These are phyloP conservation scores for Saccostrea echinata DNA, from an alignment of 1,140 invertebrate species.

Conservation along the genomic window DNA sequence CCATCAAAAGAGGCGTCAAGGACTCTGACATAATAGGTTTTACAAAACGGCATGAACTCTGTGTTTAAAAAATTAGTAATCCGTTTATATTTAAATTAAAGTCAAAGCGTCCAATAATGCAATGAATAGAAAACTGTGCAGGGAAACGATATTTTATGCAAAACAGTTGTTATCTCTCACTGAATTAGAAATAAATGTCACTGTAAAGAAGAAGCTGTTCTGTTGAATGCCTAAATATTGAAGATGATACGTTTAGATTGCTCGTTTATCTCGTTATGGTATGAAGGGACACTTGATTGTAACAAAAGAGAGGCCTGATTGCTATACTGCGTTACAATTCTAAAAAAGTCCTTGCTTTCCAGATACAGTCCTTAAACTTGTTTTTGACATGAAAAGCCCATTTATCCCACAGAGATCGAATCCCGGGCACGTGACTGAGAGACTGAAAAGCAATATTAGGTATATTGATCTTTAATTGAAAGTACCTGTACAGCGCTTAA, in stretches of 20 bases:
- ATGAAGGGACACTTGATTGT: constrained; percentile 9
- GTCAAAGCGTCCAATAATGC: not conserved
- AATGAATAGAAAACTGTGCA: constrained; percentile 15
- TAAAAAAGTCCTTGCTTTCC: constrained; percentile 28
- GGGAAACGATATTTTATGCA: constrained; percentile 14
- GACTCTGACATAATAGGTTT: not conserved
- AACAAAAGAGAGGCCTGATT: not conserved
- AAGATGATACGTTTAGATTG: constrained; percentile 26
- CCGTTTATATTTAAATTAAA: constrained; percentile 5
- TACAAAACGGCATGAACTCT: not conserved
- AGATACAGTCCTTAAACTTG: constrained; percentile 13
- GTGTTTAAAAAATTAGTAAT: constrained; percentile 26
- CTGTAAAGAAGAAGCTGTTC: constrained; percentile 4
- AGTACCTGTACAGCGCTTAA: constrained; percentile 31
- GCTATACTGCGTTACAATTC: constrained; percentile 8
- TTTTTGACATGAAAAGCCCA: constrained; percentile 38
- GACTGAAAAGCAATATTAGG: constrained; percentile 32
- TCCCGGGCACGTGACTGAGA: not conserved
- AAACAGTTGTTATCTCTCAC: constrained; percentile 12
- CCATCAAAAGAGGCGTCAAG: not conserved
- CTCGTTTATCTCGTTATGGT: constrained; percentile 5
- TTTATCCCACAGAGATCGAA: constrained; percentile 31
- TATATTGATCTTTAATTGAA: constrained; percentile 38
- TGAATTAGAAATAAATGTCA: constrained; percentile 22
- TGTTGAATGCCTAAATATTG: constrained; percentile 36